Conservation (phyloP, 2,888 invertebrate genomes). For the Lochmaea capreae region DNA sequence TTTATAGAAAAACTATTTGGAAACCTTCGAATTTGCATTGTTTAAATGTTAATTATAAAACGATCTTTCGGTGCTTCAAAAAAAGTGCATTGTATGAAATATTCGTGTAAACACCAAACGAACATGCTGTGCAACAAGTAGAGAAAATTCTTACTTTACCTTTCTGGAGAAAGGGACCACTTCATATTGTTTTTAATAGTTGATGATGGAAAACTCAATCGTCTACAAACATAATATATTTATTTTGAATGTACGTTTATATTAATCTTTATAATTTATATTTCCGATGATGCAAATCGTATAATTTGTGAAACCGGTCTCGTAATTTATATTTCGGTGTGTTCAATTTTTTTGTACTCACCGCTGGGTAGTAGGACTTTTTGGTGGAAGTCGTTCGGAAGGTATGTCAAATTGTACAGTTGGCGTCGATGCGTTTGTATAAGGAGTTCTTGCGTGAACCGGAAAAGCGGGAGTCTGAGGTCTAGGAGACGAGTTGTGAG, state of each 20-base stretch:
- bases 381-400: constrained; percentile 79
- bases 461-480: constrained; percentile 96
- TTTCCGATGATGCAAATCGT: too few relatives aligned
- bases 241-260: too few relatives aligned
- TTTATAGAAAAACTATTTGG: too few relatives aligned
- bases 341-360: constrained; percentile 58
- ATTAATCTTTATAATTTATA: too few relatives aligned
- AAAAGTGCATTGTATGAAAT: neutral
- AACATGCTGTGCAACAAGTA: constrained; percentile 23
- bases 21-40: too few relatives aligned
- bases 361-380: constrained; percentile 82
- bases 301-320: too few relatives aligned
- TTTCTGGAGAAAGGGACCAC: constrained; percentile 63
- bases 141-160: constrained; percentile 57
- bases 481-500: constrained; percentile 66
- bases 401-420: constrained; percentile 68
- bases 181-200: constrained; percentile 60
- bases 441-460: constrained; percentile 89
- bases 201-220: constrained; percentile 63
- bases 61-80: neutral
- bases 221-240: constrained; percentile 58
- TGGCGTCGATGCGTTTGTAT: constrained; percentile 79
- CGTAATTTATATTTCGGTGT: too few relatives aligned
- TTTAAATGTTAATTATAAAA: too few relatives aligned
- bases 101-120: constrained; percentile 1